Base-by-base conservation (phyloP, 2,888 invertebrate genomes). In the Andrena dorsata region DNA sequence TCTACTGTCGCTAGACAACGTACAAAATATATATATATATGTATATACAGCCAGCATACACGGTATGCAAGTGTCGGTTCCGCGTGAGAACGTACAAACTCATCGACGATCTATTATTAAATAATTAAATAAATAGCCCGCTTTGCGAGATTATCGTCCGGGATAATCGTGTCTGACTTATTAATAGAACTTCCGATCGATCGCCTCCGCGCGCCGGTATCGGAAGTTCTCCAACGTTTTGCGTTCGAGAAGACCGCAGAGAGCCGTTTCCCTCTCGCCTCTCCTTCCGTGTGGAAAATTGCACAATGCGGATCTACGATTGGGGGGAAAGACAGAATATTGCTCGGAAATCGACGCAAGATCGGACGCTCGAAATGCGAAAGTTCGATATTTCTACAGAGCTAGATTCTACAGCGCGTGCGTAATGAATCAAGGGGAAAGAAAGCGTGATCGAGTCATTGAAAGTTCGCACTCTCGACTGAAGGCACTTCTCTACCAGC, bases 1-100 rank as follows among this genome's bases (percentile, higher is more conserved):
- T 26, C 4, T 30, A 32, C 75, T 88, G 86, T 89, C 88, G 86
- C 85, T 87, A 76, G 68, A 80, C 71, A 89, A 90, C 88, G 86
- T 92, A 92, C 87, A 91, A 91, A 91, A 91, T 86, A 74, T 86
- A 76, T n/a, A n/a, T 68, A 41, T 56, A 76, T 69, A 30, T 56
- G 51, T 64, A 64, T n/a, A 32, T 10, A 53, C 35, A 61, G 30
- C 80, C 63, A 71, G 91, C 92, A 91, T 92, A 92, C 92, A 92
- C 88, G 81, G 92, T 92, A 92, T 92, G 92, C 92, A 91, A 53
- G 70, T 73, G 41, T 6, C 16, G 7, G 51, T 84, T 86, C 68
- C 73, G 80, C 79, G 81, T 82, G 73, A 61, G 32, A 30, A 82
- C 83, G 86, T 84, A 87, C 23, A 81, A 88, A 88, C 82, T 51